Evolutionary conservation across 2,888 invertebrate species (phyloP).

Genomic region (Tenthredo livida): DNA sequence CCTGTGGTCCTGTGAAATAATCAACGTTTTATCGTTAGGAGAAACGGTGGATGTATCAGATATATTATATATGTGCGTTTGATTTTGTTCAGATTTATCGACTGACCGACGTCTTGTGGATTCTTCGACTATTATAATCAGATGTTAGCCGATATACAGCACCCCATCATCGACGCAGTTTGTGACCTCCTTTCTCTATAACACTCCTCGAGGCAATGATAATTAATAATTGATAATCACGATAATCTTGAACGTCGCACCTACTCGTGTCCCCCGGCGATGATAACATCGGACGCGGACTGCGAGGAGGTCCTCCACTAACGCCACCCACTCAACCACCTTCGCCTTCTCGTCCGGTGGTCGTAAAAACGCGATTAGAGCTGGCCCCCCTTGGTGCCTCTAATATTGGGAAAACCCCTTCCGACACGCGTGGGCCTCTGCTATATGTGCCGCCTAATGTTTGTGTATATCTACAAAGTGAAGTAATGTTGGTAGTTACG

Average conservation of each 20-base stretch:
- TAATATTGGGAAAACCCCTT: slow-evolving; percentile 44
- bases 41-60: slow-evolving; percentile 26
- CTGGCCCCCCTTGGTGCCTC: slow-evolving; percentile 3
- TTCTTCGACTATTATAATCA: background rate
- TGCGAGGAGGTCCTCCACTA: slow-evolving; percentile 19
- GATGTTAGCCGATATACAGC: background rate
- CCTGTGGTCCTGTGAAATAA: slow-evolving; percentile 38
- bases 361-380: slow-evolving; percentile 53
- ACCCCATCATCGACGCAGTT: background rate
- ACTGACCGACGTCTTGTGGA: slow-evolving; percentile 21
- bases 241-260: slow-evolving; percentile 50
- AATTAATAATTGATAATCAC: slow-evolving; percentile 52
- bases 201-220: slow-evolving; percentile 15
- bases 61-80: slow-evolving; percentile 18
- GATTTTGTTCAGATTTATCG: slow-evolving; percentile 38
- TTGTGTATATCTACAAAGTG: background rate
- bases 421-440: slow-evolving; percentile 45
- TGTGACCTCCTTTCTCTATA: slow-evolving; percentile 31
- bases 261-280: slow-evolving; percentile 48
- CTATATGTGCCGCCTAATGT: slow-evolving; percentile 39
- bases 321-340: slow-evolving; percentile 39
- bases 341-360: slow-evolving; percentile 41
- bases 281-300: slow-evolving; percentile 47
- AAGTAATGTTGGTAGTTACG: slow-evolving; percentile 29
- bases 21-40: slow-evolving; percentile 41